These are phyloP conservation scores for Mus caroli DNA, from an alignment of 2,797 vertebrate genomes.

Conservation along the genomic window DNA sequence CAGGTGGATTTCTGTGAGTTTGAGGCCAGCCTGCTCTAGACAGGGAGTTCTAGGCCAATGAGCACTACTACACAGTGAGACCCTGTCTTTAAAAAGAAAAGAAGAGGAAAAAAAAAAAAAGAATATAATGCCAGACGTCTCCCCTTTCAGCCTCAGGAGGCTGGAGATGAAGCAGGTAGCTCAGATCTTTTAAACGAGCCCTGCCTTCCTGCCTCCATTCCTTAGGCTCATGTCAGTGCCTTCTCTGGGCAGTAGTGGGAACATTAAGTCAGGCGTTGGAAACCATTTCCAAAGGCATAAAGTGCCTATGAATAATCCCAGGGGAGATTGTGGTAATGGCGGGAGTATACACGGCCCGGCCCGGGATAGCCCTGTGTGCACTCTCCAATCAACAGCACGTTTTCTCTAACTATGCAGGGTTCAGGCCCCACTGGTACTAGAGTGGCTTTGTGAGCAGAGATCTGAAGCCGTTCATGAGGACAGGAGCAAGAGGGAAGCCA, in stretches of 20 bases:
- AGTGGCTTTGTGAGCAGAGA: not conserved
- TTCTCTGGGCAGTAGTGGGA: not conserved
- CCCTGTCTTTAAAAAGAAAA: not conserved
- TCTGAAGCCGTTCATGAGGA: not conserved
- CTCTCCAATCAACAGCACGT: not conserved
- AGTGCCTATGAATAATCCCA: constrained; percentile 49
- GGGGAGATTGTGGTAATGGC: not conserved
- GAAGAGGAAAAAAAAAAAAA: not conserved
- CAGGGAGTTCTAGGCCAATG: not conserved
- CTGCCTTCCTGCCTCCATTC: constrained; percentile 62
- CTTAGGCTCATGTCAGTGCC: constrained; percentile 31
- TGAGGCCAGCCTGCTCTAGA: not conserved
- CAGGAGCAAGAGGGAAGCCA: not conserved
- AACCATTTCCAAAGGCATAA: constrained; percentile 58
- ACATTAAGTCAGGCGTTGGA: not conserved
- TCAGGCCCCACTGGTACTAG: not conserved
- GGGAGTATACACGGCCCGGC: not conserved
- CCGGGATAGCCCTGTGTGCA: not conserved
- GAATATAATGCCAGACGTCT: not conserved
- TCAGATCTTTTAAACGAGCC: constrained; percentile 12
- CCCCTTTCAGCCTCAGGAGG: constrained; percentile 30
- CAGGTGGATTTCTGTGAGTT: not conserved
- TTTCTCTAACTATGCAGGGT: not conserved
- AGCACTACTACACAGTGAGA: not conserved
- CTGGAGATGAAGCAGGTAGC: constrained; percentile 4